Percentiles rank a stretch among this genome's conserved stretches.
These are phyloP conservation scores for Balaenoptera acutorostrata DNA, from an alignment of 2,113 vertebrate species.

Conservation along the genomic window DNA sequence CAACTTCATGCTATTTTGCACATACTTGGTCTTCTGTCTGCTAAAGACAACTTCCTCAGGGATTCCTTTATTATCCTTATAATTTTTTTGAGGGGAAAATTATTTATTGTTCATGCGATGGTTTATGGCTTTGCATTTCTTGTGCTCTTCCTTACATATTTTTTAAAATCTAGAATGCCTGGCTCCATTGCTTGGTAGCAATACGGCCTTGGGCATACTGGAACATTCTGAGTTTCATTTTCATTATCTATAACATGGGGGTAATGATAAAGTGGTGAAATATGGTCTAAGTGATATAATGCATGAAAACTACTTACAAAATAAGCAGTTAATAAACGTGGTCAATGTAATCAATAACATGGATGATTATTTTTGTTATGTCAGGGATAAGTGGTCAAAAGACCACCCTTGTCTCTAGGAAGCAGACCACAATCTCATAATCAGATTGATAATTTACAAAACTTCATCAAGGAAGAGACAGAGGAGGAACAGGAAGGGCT, in stretches of 20 bases:
- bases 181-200: not conserved
- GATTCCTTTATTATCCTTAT: not conserved
- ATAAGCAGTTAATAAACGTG: not conserved
- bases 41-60: not conserved
- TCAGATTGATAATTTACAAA: not conserved
- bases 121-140: not conserved
- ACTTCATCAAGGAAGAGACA: not conserved
- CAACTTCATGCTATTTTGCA: not conserved
- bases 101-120: not conserved
- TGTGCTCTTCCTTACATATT: not conserved
- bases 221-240: not conserved
- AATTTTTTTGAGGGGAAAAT: not conserved
- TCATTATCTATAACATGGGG: not conserved
- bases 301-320: not conserved
- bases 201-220: not conserved
- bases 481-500: not conserved
- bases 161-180: not conserved
- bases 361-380: slow-evolving; percentile 11
- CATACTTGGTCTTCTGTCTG: not conserved
- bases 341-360: not conserved
- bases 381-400: not conserved
- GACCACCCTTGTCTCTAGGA: not conserved
- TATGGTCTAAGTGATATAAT: not conserved
- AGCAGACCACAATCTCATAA: not conserved
- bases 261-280: not conserved